A percentile compares a stretch with the other conserved stretches of the same genome.
phyloP scores from a whole-genome alignment of 2,113 vertebrate genomes.

The Leucopsar rothschildi region DNA sequence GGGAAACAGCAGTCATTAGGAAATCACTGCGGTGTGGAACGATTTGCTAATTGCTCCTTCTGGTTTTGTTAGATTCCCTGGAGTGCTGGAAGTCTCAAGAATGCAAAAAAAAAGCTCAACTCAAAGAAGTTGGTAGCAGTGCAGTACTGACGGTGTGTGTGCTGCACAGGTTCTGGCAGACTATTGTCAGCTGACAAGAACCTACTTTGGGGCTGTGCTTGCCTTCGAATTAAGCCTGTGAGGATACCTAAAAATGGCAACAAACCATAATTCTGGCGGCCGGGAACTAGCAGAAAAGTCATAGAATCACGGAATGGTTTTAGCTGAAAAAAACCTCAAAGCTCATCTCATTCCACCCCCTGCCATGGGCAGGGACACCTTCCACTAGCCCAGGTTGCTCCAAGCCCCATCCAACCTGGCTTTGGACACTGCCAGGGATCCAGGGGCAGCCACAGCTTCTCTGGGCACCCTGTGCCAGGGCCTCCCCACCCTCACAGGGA shows the following conservation, averaged over 20 bases:
- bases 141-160: not conserved
- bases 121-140: not conserved
- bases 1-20: not conserved
- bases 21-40: not conserved
- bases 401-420: rapidly evolving
- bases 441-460: not conserved
- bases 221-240: not conserved
- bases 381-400: rapidly evolving
- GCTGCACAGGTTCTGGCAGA: not conserved
- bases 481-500: rapidly evolving
- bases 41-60: not conserved
- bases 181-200: not conserved
- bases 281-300: not conserved
- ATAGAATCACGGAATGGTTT: not conserved
- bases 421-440: not conserved
- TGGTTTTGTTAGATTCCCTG: not conserved
- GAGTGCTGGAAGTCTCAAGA: not conserved
- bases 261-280: not conserved
- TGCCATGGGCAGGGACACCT: not conserved
- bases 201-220: not conserved
- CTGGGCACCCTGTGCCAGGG: not conserved
- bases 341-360: rapidly evolving
- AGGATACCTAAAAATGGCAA: not conserved
- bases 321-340: not conserved
- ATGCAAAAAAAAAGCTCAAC: not conserved